Percentiles rank a stretch among this genome's conserved stretches.
Conservation (phyloP, 2,888 invertebrate genomes). For the Protophormia terraenovae region DNA sequence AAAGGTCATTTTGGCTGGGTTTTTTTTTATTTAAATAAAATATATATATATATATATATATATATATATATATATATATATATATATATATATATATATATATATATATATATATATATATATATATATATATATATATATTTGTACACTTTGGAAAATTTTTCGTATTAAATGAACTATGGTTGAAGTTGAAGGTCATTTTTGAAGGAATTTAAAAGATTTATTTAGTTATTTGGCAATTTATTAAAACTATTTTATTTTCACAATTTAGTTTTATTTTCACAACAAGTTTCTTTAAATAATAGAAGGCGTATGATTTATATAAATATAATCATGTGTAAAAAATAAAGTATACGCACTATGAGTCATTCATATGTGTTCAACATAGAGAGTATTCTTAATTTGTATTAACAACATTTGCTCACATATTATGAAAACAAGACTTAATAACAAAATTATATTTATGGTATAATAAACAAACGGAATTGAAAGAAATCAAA, state of each 20-base stretch:
- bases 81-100: no score
- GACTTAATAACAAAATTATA: not conserved
- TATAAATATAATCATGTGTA: not conserved
- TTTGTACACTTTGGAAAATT: not conserved
- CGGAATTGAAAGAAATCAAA: not conserved
- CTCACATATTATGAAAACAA: no score
- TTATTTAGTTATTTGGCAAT: not conserved
- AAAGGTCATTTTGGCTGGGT: conserved; percentile 25
- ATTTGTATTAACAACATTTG: no score
- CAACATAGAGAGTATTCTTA: no score
- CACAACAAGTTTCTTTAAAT: no score
- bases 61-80: no score
- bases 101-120: no score
- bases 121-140: not conserved
- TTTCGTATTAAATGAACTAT: not conserved
- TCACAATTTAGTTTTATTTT: no score
- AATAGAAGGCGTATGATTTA: conserved; percentile 19
- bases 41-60: not conserved
- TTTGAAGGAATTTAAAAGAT: not conserved
- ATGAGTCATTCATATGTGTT: not conserved
- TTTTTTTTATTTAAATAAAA: not conserved
- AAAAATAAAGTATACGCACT: conserved; percentile 2
- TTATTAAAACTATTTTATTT: not conserved
- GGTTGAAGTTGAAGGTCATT: conserved; percentile 33
- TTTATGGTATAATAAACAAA: not conserved